phyloP scores from a whole-genome alignment of 1,140 invertebrate species.

The Sitodiplosis mosellana region DNA sequence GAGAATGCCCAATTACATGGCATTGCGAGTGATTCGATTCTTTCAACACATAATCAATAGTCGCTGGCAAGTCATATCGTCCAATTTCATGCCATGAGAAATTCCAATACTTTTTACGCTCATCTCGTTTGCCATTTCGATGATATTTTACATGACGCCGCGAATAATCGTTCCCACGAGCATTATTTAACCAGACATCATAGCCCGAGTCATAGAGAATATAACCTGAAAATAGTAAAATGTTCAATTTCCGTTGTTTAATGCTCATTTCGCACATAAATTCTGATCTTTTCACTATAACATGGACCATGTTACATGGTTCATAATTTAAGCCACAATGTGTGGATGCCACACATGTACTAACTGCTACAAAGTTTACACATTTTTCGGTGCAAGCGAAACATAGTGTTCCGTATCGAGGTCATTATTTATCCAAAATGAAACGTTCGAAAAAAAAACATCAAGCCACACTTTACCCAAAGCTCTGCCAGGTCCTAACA shows the following conservation, averaged over 20 bases:
- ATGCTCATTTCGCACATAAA: conserved; percentile 41
- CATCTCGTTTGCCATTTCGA: conserved; percentile 15
- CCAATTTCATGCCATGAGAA: conserved; percentile 70
- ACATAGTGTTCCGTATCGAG: too few relatives aligned
- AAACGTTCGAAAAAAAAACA: conserved; percentile 1
- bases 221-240: too few relatives aligned
- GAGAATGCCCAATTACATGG: conserved; percentile 37
- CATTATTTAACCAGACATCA: conserved; percentile 30
- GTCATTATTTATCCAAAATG: too few relatives aligned
- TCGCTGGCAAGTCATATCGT: conserved; percentile 51
- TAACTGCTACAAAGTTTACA: too few relatives aligned
- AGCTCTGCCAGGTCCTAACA: conserved; percentile 29
- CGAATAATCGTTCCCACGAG: conserved; percentile 21
- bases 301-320: too few relatives aligned
- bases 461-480: conserved; percentile 23
- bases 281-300: conserved; percentile 23
- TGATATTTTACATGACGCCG: conserved; percentile 10
- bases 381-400: too few relatives aligned
- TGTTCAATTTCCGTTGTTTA: conserved; percentile 26
- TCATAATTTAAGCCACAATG: too few relatives aligned
- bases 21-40: conserved; percentile 36
- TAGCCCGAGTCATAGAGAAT: conserved; percentile 39
- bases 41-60: conserved; percentile 49
- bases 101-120: conserved; percentile 43
- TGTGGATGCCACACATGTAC: too few relatives aligned